Evolutionary conservation across 1,140 invertebrate genomes (phyloP).

Genomic region (Harlomillsia oculata): DNA sequence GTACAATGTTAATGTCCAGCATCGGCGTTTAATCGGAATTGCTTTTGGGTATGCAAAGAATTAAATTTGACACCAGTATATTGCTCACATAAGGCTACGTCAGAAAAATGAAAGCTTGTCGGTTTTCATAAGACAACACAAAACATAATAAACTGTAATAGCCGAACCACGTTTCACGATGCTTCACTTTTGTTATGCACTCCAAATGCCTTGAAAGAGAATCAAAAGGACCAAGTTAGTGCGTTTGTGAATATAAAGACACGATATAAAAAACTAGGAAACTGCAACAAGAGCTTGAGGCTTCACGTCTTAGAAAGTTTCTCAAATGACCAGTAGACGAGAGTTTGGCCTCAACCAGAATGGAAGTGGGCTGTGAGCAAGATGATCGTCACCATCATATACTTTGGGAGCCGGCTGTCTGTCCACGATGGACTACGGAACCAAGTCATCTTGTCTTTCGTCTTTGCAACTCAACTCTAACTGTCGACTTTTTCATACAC

Average conservation of each 20-base stretch:
- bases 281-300: background rate
- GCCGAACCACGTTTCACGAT: background rate
- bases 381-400: too few relatives aligned
- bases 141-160: too few relatives aligned
- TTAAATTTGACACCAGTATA: too few relatives aligned
- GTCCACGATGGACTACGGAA: background rate
- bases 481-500: background rate
- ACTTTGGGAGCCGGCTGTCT: too few relatives aligned
- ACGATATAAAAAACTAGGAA: background rate
- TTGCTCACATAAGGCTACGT: too few relatives aligned
- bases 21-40: too few relatives aligned
- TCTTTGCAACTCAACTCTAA: background rate
- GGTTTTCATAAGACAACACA: too few relatives aligned
- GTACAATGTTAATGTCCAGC: too few relatives aligned
- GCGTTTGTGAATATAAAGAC: slow-evolving; percentile 44
- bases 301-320: too few relatives aligned
- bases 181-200: background rate
- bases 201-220: background rate
- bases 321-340: too few relatives aligned
- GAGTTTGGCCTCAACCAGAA: background rate
- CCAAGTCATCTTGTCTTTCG: background rate
- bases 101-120: too few relatives aligned
- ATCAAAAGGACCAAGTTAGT: background rate
- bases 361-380: background rate
- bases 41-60: too few relatives aligned